Conservation (phyloP, 1,140 invertebrate species). For the Drosophila rufa region DNA sequence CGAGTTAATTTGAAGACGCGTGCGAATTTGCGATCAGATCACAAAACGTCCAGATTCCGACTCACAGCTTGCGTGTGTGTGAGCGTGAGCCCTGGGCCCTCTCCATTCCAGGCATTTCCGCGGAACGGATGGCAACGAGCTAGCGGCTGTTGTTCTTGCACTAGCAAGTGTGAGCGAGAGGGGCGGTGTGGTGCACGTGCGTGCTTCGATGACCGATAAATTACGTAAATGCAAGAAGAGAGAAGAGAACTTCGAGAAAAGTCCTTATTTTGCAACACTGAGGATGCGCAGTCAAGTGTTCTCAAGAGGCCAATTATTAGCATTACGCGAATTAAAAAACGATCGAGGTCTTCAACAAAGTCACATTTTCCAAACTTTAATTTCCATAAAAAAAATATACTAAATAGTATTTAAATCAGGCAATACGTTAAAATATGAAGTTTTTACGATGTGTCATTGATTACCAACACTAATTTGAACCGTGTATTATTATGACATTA, state of each 20-base stretch:
- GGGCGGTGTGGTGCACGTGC: constrained; percentile 26
- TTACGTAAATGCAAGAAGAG: constrained; percentile 15
- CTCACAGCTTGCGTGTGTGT: constrained; percentile 23
- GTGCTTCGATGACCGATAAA: constrained; percentile 30
- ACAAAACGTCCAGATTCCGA: constrained; percentile 37
- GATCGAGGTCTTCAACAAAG: not conserved
- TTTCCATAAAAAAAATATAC: not conserved
- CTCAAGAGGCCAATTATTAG: not conserved
- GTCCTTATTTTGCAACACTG: constrained; percentile 42
- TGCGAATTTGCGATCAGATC: constrained; percentile 60
- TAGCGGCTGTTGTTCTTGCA: constrained; percentile 44
- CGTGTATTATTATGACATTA: too few relatives aligned
- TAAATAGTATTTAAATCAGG: not conserved
- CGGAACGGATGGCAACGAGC: constrained; percentile 55
- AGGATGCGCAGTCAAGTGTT: not conserved
- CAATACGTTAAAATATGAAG: not conserved
- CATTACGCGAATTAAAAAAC: not conserved
- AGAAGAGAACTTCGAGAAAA: constrained; percentile 5
- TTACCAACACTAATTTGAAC: not conserved
- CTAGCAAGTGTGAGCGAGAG: not conserved
- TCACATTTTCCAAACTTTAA: not conserved
- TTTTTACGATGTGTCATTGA: not conserved
- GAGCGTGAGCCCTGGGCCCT: constrained; percentile 30
- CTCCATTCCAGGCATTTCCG: constrained; percentile 53
- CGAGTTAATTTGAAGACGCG: constrained; percentile 11